Percentiles rank a stretch among this genome's conserved stretches.
phyloP scores from a whole-genome alignment of 2,888 invertebrate genomes.

The Pelosia muscerda region DNA sequence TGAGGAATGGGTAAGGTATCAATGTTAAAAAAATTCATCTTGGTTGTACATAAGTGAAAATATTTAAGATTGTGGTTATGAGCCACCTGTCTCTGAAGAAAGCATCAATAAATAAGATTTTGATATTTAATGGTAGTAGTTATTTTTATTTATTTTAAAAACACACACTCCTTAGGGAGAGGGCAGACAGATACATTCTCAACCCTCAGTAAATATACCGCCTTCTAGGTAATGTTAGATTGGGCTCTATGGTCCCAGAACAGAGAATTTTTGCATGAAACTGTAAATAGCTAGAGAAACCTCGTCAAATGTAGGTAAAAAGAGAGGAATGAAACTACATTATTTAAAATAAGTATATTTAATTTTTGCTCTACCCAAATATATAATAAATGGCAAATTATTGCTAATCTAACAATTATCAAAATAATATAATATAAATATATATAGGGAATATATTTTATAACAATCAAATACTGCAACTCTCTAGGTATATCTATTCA shows the following conservation, averaged over 20 bases:
- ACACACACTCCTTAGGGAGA: too few species aligned
- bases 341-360: background rate
- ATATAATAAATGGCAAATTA: too few species aligned
- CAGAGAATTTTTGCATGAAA: too few species aligned
- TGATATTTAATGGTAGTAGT: background rate
- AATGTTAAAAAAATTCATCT: background rate
- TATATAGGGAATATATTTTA: too few species aligned
- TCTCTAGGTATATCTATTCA: background rate
- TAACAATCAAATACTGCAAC: background rate
- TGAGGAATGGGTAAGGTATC: slow-evolving; percentile 53
- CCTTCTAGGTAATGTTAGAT: background rate
- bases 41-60: slow-evolving; percentile 5
- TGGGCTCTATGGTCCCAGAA: background rate
- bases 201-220: background rate
- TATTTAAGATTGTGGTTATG: background rate
- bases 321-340: background rate
- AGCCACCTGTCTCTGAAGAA: background rate
- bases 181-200: too few species aligned
- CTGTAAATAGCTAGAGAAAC: too few species aligned
- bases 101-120: background rate
- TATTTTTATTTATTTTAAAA: background rate
- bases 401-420: background rate
- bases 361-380: background rate
- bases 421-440: too few species aligned
- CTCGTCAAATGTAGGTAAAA: too few species aligned